These are phyloP conservation scores for Rhingia campestris DNA, from an alignment of 2,888 invertebrate species.

Conservation along the genomic window DNA sequence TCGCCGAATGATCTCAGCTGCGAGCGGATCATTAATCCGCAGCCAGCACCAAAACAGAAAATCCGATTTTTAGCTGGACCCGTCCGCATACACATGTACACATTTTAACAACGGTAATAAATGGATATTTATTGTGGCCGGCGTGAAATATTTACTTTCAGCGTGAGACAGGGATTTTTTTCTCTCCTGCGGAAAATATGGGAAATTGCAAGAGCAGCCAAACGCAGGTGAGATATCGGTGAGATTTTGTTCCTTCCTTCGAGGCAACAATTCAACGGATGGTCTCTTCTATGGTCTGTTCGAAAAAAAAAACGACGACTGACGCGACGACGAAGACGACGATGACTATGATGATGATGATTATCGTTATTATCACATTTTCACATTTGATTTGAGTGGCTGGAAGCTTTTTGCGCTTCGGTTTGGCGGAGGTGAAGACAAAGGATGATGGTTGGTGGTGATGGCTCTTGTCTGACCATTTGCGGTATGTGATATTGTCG, in stretches of 20 bases:
- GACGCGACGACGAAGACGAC: no score
- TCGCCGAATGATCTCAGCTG: conserved; percentile 52
- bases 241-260: conserved; percentile 49
- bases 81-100: conserved; percentile 16
- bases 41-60: conserved; percentile 17
- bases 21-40: conserved; percentile 60
- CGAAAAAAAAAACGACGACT: no score
- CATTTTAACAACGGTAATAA: conserved; percentile 43
- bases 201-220: conserved; percentile 42
- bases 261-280: conserved; percentile 53
- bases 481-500: conserved; percentile 24
- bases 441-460: conserved; percentile 43
- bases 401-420: conserved; percentile 15
- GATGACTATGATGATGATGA: conserved; percentile 39
- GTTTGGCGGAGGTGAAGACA: conserved; percentile 18
- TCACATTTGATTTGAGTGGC: conserved; percentile 63
- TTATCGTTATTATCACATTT: conserved; percentile 74
- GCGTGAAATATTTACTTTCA: conserved; percentile 74
- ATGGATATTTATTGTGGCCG: conserved; percentile 70
- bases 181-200: conserved; percentile 52
- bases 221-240: conserved; percentile 31
- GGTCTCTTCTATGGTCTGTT: conserved; percentile 19
- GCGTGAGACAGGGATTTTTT: conserved; percentile 64
- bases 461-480: conserved; percentile 47
- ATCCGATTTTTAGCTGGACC: conserved; percentile 59